Evolutionary conservation across 2,113 vertebrate species (phyloP).

Genomic region (Bos javanicus): DNA sequence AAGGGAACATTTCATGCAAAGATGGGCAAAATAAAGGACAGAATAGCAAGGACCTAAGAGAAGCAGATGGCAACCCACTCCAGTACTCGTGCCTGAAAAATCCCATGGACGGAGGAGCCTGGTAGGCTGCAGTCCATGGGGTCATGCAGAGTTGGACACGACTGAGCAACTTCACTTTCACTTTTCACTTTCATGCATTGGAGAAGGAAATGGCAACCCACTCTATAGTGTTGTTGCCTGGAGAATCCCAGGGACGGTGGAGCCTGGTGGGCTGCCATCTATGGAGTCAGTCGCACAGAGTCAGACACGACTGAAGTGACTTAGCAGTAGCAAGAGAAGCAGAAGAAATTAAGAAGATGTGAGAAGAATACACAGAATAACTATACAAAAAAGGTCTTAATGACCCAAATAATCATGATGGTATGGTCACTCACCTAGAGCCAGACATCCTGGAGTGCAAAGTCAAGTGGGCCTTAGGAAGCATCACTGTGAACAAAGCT

Average conservation of each 20-base stretch:
- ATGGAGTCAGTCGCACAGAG: too few species aligned
- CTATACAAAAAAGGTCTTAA: background rate
- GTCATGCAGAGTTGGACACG: rapidly evolving
- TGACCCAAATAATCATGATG: background rate
- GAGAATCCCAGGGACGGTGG: too few species aligned
- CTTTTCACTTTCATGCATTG: background rate
- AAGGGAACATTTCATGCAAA: background rate
- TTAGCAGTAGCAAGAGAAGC: background rate
- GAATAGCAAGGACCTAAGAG: background rate
- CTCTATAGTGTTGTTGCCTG: too few species aligned
- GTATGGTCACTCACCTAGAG: background rate
- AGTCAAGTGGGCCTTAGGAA: background rate
- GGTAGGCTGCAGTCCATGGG: background rate
- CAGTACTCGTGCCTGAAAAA: background rate
- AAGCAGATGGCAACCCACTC: background rate
- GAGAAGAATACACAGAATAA: background rate
- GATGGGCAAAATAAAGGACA: background rate
- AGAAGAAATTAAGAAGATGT: background rate
- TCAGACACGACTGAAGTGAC: rapidly evolving
- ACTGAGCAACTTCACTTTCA: background rate
- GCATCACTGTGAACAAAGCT: background rate
- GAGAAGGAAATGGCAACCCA: too few species aligned
- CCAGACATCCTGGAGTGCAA: background rate
- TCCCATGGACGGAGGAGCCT: background rate
- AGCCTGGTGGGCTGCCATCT: too few species aligned